phyloP scores from a whole-genome alignment of 1,140 invertebrate species.

The Drosophila navojoa region DNA sequence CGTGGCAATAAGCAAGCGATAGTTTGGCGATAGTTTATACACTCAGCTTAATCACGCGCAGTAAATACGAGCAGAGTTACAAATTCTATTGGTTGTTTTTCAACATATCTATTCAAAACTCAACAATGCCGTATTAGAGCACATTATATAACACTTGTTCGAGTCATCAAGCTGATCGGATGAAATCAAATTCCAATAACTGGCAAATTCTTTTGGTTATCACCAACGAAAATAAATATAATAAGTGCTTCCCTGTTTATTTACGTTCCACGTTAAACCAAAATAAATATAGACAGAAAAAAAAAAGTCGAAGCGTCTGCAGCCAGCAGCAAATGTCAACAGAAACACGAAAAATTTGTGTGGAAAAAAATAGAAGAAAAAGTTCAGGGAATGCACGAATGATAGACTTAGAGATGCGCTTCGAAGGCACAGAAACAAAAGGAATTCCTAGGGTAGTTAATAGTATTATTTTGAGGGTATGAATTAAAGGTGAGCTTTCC shows the following conservation, averaged over 20 bases:
- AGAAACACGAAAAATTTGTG: constrained; percentile 14
- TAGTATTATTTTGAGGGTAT: too few species aligned
- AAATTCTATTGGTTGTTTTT: too few species aligned
- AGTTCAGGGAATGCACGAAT: neutral
- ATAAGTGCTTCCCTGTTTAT: constrained; percentile 69
- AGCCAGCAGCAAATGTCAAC: constrained; percentile 69
- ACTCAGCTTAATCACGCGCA: too few species aligned
- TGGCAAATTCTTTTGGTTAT: constrained; percentile 22
- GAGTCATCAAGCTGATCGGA: constrained; percentile 15
- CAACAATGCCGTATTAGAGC: too few species aligned
- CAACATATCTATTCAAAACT: too few species aligned
- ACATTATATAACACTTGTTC: too few species aligned
- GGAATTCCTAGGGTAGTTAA: too few species aligned
- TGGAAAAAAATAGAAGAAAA: neutral
- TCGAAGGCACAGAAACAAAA: neutral
- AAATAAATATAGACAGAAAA: constrained; percentile 70
- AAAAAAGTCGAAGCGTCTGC: constrained; percentile 28
- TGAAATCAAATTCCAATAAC: constrained; percentile 21
- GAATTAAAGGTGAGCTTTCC: too few species aligned
- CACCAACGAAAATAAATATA: constrained; percentile 60
- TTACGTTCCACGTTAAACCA: constrained; percentile 66
- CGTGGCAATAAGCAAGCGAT: neutral
- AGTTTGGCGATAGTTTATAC: too few species aligned
- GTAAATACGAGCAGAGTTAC: too few species aligned
- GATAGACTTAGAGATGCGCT: neutral